Evolutionary conservation across 1,140 invertebrate genomes (phyloP), one percentile per base, ranked within the genome.

Genomic region (Temnothorax nylanderi): DNA sequence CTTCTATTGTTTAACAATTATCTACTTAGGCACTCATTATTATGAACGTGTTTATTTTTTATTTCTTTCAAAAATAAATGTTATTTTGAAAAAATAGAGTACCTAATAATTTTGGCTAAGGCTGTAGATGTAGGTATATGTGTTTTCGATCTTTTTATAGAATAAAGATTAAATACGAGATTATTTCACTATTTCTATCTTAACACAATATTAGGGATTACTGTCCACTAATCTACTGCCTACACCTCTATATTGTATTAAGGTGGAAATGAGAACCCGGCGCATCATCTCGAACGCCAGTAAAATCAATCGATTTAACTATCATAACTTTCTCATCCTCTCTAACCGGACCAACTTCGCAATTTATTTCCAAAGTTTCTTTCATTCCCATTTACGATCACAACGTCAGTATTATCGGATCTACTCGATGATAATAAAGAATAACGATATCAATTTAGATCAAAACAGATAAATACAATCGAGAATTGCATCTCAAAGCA

Each of bases 311-410:
- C 7, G 37, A 62, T 62, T 8, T 21, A 26, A 44, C 56, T 62
- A 75, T 60, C 8, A 60, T 21, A 62, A 60, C 21, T 77, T 47
- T 77, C 26, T 77, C 54, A 41, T 76, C 21, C 8, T 58, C 26
- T 44, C 56, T 26, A 37, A 2, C 13, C 3, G 13, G 11, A 62
- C 56, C 16, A 34, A 77, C 56, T 76, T 76, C 37, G 37, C 37
- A 64, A 62, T 37, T 77, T 77, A 77, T 77, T 77, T 77, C 41
- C 56, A 26, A 76, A 77, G 74, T 76, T 76, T 5, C 37, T n/a
- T 60, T n/a, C 8, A 44, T 60, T 58, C 74, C 5, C 8, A 44
- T 77, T 64, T 76, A 44, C 16, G 41, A 77, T 77, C 10, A 21
- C 26, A 26, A 37, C 3, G 16, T 77, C 16, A 44, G 26, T 64